Evolutionary conservation across 2,888 invertebrate genomes (phyloP), one percentile per base, ranked within the genome.

Genomic region (Apocheima hispidaria): DNA sequence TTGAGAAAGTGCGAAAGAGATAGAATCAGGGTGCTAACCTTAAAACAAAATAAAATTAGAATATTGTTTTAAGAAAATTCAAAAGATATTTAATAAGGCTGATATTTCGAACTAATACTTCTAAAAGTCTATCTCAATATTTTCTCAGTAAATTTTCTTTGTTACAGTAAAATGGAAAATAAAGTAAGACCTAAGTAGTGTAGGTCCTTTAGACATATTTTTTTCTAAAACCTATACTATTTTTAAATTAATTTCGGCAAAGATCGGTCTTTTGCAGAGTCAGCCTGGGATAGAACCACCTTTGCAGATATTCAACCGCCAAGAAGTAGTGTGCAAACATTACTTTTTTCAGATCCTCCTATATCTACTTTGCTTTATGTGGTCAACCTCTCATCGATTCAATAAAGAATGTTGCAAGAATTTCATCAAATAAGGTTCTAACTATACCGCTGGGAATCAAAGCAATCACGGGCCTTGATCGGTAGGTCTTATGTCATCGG

Each of bases 401-500:
- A 51, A 51, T 30, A 30, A 51, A 40, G 51, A 18, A 51, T 26
- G 9, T 14, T 2, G 12, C 36, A 20, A 51, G 23, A 38, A 40
- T 40, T 30, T 7, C 50, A 14, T 18, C 16, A n/a, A 28, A 40
- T 7, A 28, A 40, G 26, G 26, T 28, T 16, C 18, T 60, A 66
- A 61, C 58, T 53, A 57, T 20, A 26, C 60, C 57, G 18, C 14
- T 14, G 66, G 41, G 68, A 62, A 41, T 53, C 57, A 51, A 66
- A 66, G 69, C 74, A 81, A 81, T 81, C 79, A 74, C 67, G 5
- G 21, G 59, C 65, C 77, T 77, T 74, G 71, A 74, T 74, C 70
- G 54, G 21, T 38, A 61, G 65, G 63, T 63, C 60, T 68, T 70
- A 65, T 65, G 75, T 72, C 58, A 63, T 67, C 26, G 69, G 63